These are phyloP conservation scores for Diglossa brunneiventris DNA, from an alignment of 2,113 vertebrate species.

Conservation along the genomic window DNA sequence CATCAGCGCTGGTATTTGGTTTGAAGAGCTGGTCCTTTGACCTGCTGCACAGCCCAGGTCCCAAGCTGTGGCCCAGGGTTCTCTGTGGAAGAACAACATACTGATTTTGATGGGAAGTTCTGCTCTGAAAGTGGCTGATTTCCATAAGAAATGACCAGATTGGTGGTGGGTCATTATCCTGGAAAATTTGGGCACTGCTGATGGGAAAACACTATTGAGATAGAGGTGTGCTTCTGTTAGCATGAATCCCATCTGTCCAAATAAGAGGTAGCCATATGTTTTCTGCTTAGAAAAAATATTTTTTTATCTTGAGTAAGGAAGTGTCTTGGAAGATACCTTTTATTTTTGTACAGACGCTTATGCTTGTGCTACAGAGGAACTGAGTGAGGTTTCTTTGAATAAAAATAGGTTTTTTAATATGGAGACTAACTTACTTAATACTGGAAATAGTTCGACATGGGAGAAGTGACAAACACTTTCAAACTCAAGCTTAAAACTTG, in stretches of 20 bases:
- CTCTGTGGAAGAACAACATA: rapidly evolving
- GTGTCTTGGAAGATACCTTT: neutral
- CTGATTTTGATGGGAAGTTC: neutral
- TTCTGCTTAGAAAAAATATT: neutral
- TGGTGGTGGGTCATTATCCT: neutral
- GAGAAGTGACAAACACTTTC: neutral
- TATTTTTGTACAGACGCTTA: neutral
- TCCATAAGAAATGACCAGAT: neutral
- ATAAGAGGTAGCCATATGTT: neutral
- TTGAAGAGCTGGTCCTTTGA: neutral
- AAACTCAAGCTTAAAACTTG: neutral
- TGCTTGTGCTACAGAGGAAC: neutral
- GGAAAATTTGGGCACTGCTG: neutral
- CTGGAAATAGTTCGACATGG: neutral
- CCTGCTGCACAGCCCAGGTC: neutral
- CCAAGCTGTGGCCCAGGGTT: rapidly evolving
- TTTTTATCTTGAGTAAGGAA: neutral
- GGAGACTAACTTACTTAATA: neutral
- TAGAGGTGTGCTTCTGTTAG: neutral
- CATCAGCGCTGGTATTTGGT: neutral
- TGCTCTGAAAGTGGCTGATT: neutral
- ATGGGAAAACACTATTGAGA: neutral
- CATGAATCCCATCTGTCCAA: neutral
- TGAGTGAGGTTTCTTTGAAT: neutral
- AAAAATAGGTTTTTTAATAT: neutral